phyloP scores from a whole-genome alignment of 2,888 invertebrate species.

The Acanthoscelides obtectus region DNA sequence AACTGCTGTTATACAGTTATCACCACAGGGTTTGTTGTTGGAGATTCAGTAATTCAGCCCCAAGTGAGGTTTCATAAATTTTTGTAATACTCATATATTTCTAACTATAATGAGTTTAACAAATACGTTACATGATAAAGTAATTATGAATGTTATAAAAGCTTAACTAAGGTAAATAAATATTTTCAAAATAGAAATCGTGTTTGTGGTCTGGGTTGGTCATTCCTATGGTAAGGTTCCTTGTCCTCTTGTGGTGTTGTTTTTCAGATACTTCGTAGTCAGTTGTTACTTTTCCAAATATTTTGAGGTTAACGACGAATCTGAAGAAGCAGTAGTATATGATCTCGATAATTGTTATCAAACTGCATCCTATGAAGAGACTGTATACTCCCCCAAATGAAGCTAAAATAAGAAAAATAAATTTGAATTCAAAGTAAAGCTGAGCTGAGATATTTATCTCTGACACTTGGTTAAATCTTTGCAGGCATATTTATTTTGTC shows the following conservation, averaged over 20 bases:
- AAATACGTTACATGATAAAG: no score
- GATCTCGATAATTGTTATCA: constrained; percentile 44
- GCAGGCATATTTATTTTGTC: no score
- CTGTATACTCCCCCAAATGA: constrained; percentile 48
- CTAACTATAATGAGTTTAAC: no score
- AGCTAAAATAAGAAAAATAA: no score
- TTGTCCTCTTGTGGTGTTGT: constrained; percentile 5
- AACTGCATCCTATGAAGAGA: constrained; percentile 45
- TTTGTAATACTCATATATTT: no score
- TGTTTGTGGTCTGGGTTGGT: neutral
- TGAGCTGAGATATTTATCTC: no score
- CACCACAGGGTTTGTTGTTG: no score
- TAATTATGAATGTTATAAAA: neutral
- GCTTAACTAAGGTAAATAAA: neutral
- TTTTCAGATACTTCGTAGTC: neutral
- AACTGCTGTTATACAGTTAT: no score
- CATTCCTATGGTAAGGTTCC: neutral
- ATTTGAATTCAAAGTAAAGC: no score
- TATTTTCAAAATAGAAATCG: constrained; percentile 1
- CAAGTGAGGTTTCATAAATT: no score
- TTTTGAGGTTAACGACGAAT: constrained; percentile 30
- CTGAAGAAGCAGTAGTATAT: constrained; percentile 41
- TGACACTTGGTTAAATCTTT: no score
- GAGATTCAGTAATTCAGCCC: no score
- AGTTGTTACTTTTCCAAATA: constrained; percentile 16